Evolutionary conservation across 2,888 invertebrate species (phyloP), one percentile per base, ranked within the genome.

Genomic region (Empis livida): DNA sequence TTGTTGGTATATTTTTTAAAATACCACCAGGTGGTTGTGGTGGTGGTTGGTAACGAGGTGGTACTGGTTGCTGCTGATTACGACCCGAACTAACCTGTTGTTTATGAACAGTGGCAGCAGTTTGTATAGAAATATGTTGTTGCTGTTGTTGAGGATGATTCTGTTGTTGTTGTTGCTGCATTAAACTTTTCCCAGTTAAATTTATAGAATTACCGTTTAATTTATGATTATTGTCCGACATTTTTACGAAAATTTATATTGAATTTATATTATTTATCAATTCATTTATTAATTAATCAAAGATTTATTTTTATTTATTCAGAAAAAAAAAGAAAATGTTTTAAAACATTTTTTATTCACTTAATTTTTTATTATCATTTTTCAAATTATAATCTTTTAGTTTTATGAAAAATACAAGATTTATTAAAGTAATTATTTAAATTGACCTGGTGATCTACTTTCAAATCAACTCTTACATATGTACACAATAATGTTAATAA

Each of bases 21-120:
- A 58, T 60, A 52, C 82, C 82, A 51, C 76, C 73, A 54, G 73
- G 74, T 55, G 84, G 82, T 62, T 78, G 75, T 55, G 83, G 83
- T 53, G 81, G 81, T 59, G 85, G 84, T 65, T 86, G 86, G 71
- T 87, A 86, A 55, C 84, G 78, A 59, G 86, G 85, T 60, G 84
- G 84, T 53, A 42, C 60, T 52, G 38, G 48, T 27, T 27, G 23
- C 8, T 27, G 23, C 23, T 27, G 23, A 5, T 27, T 27, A 27
- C 23, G 23, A 27, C 5, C 23, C 9, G 23, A 27, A 20, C 5
- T 20, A 8, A 42, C 35, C 9, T 23, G 48, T 41, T 44, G 44
- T 23, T 43, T 27, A 27, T 27, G 23, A 27, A 23, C n/a, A 42
- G 44, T 10, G 38, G 45, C 16, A 11, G 31, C 17, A 17, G 32